Evolutionary conservation across 2,797 vertebrate species (phyloP), one percentile per base, ranked within the genome.

Genomic region (Taenioides sp.): DNA sequence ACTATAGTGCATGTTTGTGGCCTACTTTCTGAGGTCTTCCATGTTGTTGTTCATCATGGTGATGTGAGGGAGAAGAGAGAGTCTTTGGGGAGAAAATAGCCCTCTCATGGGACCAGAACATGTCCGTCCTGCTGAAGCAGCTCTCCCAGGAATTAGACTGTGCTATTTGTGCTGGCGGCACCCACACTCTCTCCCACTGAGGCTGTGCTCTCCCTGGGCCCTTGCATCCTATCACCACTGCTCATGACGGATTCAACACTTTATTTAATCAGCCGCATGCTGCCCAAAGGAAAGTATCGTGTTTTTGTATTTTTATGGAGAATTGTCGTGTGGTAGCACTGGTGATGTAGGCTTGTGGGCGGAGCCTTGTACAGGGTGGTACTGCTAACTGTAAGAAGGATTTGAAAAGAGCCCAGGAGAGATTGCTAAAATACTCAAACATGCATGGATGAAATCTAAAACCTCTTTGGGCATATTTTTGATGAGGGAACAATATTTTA

Each of bases 1-100:
- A 80, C 78, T 65, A 78, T 76, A 70, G 73, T 84, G 75, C 66
- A 75, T 70, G 77, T 83, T 77, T 70, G 77, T 92, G 92, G 86
- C 91, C 92, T 91, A 93, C 85, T 92, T 92, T 92, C 76, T 64
- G 77, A 5, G 50, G 69, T 85, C 82, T 86, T 89, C 78, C 78
- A 74, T 88, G 83, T 86, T 91, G 89, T 90, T 91, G 88, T 92
- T 93, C 90, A 92, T 89, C 85, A 83, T 80, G 47, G 74, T 73
- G 78, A 82, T 88, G 80, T 78, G 79, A 57, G 83, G 79, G 80
- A 87, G 84, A 77, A 47, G 71, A 77, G 68, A 43, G 40, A 79
- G 82, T 90, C 90, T 85, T 78, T 79, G 80, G 88, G 89, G 89
- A 74, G 69, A 65, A 78, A 77, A 69, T 67, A 27, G 54, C 20